Base-by-base conservation (phyloP, 1,140 invertebrate species). In the Babylonia areolata region DNA sequence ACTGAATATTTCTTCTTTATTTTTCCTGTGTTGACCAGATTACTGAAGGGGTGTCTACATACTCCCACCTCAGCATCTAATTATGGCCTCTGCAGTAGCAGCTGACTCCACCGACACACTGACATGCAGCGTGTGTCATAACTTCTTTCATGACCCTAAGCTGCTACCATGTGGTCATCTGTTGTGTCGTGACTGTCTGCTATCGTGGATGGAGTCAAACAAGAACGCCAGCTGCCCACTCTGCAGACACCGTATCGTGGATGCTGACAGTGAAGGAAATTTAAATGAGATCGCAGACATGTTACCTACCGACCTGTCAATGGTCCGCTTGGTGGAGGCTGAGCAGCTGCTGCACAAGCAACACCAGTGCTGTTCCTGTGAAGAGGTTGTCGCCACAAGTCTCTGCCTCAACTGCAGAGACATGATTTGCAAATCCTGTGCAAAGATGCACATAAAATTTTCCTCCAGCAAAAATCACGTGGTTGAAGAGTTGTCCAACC, bases 161-260 rank as follows among this genome's bases (percentile, higher is more conserved):
- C 46, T 81, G 46, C 54, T 81, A 23, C 80, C 80, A 31, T 81
- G 80, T 37, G 51, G 46, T 9, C 80, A 81, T 37, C 23, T 54
- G 0, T 3, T 81, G 46, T 81, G 80, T 81, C 3, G 33, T 12
- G 11, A 31, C 12, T 81, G 80, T 54, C 39, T 81, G 5, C 31
- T 58, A 0, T 81, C 80, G 5, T 64, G 42, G 46, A 2, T 81
- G 33, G n/a, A 81, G 23, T 31, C 42, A 2, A 54, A 64, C n/a
- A 33, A 35, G 0, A 5, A 81, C 3, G 31, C 46, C 46, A 33
- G 23, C 0, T 81, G 80, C 46, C 80, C 80, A 1, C n/a, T 81
- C 28, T 81, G 80, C 46, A 1, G 51, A 31, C 3, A 28, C 2
- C 20, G 20, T 3, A 54, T 81, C 33, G 39, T 46, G 35, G 78